A percentile compares a stretch with the other conserved stretches of the same genome.
These are phyloP conservation scores for Chiropotes sagulatus DNA, from an alignment of 2,797 vertebrate species.

Conservation along the genomic window DNA sequence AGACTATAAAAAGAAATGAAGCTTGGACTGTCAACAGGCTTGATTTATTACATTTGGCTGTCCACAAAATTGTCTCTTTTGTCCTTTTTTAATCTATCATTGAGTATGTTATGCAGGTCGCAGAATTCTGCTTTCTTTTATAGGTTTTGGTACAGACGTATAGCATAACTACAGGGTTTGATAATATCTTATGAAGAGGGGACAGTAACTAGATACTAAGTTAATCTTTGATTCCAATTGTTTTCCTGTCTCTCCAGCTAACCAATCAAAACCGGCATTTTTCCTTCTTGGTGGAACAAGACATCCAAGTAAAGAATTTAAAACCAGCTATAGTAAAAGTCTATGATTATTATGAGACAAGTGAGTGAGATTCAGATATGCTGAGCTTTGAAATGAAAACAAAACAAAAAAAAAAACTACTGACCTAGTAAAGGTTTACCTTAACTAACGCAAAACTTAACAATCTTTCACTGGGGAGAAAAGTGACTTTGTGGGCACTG, in stretches of 20 bases:
- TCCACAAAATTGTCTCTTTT: neutral
- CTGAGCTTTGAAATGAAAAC: neutral
- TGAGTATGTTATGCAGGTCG: neutral
- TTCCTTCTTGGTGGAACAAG: conserved; percentile 76
- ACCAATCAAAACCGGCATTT: conserved; percentile 66
- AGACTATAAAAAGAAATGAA: neutral
- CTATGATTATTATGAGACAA: conserved; percentile 84
- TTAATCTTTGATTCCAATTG: conserved; percentile 37
- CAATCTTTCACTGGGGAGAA: neutral
- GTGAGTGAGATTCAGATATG: conserved; percentile 71
- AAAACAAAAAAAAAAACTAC: neutral
- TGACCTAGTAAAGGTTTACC: neutral
- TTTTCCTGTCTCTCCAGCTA: conserved; percentile 73
- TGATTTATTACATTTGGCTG: neutral
- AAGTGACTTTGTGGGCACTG: neutral
- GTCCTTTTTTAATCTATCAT: neutral
- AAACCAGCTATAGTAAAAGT: conserved; percentile 79
- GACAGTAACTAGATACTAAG: neutral
- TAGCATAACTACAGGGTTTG: neutral
- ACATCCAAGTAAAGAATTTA: conserved; percentile 76
- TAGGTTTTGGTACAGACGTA: neutral
- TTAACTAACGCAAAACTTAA: neutral
- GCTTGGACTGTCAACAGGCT: neutral
- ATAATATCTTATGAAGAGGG: neutral
- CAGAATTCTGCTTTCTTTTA: neutral